phyloP scores from a whole-genome alignment of 2,888 invertebrate species.

The Pteria penguin region DNA sequence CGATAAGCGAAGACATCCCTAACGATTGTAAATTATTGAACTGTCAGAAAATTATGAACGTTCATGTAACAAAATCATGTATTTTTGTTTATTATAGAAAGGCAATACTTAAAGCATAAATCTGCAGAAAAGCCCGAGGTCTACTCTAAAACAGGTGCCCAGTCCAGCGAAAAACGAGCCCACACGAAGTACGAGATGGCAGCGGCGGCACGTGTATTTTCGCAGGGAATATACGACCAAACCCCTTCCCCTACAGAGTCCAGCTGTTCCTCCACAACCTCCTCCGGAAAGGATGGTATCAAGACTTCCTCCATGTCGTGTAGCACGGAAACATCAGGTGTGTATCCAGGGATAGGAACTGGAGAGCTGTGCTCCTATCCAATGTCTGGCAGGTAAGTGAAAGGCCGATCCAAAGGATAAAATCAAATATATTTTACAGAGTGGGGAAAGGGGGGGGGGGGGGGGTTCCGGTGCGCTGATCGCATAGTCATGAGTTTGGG shows the following conservation, averaged over 20 bases:
- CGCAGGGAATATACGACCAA: slow-evolving; percentile 47
- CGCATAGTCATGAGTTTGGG: too few relatives aligned
- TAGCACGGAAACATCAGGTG: slow-evolving; percentile 23
- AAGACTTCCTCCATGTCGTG: slow-evolving; percentile 54
- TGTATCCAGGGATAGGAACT: slow-evolving; percentile 1
- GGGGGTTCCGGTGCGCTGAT: too few relatives aligned
- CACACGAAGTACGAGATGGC: slow-evolving; percentile 18
- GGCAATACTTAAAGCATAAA: slow-evolving; percentile 60
- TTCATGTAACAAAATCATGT: too few relatives aligned
- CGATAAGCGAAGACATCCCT: too few relatives aligned
- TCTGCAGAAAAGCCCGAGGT: slow-evolving; percentile 47
- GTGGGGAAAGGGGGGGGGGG: too few relatives aligned
- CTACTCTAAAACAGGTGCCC: slow-evolving; percentile 52
- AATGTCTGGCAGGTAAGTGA: slow-evolving; percentile 14
- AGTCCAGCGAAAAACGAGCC: slow-evolving; percentile 17
- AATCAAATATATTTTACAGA: too few relatives aligned
- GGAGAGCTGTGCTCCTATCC: slow-evolving; percentile 28
- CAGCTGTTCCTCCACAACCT: slow-evolving; percentile 53
- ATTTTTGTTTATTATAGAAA: slow-evolving; percentile 48
- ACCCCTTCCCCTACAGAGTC: slow-evolving; percentile 62
- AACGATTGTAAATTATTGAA: too few relatives aligned
- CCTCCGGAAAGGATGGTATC: slow-evolving; percentile 58
- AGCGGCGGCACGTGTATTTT: slow-evolving; percentile 18
- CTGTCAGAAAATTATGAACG: too few relatives aligned
- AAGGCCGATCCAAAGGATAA: background rate